Conservation (phyloP, 2,888 invertebrate species). For the Drosophila formosana region DNA sequence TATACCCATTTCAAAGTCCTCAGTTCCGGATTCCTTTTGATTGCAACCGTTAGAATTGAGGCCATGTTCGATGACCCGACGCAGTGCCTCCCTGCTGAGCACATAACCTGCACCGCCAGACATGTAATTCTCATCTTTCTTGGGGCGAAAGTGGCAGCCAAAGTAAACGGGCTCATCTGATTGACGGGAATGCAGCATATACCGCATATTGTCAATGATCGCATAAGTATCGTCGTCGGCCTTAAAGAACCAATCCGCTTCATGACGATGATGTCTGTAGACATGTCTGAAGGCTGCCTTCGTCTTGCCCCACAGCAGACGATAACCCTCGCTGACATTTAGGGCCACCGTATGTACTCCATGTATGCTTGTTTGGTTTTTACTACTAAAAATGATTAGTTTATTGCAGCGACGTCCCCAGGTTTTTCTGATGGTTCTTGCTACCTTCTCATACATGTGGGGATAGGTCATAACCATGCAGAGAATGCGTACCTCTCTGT, state of each 20-base stretch:
- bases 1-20: conserved; percentile 86
- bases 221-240: conserved; percentile 99
- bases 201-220: conserved; percentile 96
- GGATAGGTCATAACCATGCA: conserved; percentile 87
- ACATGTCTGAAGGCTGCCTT: conserved; percentile 95
- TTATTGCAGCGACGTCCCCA: conserved; percentile 97
- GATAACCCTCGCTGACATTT: conserved; percentile 93
- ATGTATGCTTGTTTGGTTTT: conserved; percentile 22
- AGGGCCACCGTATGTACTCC: conserved; percentile 92
- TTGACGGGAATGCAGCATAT: conserved; percentile 91
- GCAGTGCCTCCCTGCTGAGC: conserved; percentile 92
- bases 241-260: conserved; percentile 98
- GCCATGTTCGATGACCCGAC: conserved; percentile 88
- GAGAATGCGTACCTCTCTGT: conserved; percentile 46
- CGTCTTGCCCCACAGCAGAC: conserved; percentile 97
- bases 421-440: conserved; percentile 94
- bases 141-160: conserved; percentile 90
- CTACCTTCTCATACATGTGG: conserved; percentile 92
- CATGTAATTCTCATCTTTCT: conserved; percentile 90
- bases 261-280: conserved; percentile 91
- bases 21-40: conserved; percentile 85
- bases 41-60: conserved; percentile 85
- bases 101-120: conserved; percentile 98
- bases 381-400: conserved; percentile 93
- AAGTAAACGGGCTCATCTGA: conserved; percentile 92